These are phyloP conservation scores for Lamellibrachia luymesi DNA, from an alignment of 1,140 invertebrate genomes.

Conservation along the genomic window DNA sequence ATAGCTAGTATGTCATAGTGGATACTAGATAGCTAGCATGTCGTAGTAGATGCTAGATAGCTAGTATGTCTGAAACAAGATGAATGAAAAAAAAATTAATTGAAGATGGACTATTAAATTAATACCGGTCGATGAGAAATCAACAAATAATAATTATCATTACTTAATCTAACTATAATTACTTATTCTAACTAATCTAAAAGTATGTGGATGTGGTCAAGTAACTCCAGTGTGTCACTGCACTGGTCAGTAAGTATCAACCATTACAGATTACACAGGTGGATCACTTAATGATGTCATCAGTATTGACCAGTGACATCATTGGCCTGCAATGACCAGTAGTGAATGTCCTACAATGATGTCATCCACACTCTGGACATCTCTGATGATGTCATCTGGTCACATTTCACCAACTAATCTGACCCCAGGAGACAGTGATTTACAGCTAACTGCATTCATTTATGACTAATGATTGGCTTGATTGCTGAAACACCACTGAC, in stretches of 20 bases:
- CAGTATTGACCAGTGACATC: background rate
- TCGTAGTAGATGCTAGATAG: no score
- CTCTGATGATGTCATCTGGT: background rate
- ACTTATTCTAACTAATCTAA: no score
- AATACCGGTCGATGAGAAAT: no score
- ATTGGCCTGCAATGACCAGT: background rate
- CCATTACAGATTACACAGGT: background rate
- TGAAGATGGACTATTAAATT: no score
- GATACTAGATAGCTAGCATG: no score
- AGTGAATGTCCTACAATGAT: background rate
- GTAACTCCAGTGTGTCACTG: background rate
- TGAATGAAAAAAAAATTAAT: no score
- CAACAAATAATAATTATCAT: no score
- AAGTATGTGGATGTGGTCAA: no score
- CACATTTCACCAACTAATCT: background rate
- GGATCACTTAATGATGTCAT: background rate
- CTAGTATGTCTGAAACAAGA: no score
- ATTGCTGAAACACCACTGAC: background rate
- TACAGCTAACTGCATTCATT: background rate
- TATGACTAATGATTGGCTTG: background rate
- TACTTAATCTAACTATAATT: no score
- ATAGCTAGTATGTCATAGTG: no score
- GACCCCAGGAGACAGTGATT: background rate
- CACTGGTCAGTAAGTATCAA: background rate
- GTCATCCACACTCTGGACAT: background rate